Conservation (phyloP, 2,888 invertebrate species). For the Callyntrura guangdongensis region DNA sequence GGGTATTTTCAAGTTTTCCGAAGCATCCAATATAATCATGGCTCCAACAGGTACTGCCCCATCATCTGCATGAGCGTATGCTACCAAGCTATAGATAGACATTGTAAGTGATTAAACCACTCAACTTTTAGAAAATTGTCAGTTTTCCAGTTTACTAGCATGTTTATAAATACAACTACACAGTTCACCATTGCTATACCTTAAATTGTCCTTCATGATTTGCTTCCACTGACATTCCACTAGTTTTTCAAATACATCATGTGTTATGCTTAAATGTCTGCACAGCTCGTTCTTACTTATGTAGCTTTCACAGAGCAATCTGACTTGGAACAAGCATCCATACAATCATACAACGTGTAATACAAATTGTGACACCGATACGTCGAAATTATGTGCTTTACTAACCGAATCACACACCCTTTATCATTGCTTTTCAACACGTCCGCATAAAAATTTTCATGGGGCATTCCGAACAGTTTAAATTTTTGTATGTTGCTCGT, state of each 20-base stretch:
- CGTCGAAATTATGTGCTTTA: neutral
- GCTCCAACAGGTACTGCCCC: slow-evolving; percentile 28
- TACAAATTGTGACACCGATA: no score
- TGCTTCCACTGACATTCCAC: slow-evolving; percentile 57
- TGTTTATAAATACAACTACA: neutral
- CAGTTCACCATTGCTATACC: slow-evolving; percentile 26
- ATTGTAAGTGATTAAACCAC: neutral
- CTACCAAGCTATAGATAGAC: neutral
- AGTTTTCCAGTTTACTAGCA: neutral
- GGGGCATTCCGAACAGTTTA: slow-evolving; percentile 9
- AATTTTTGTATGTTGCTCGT: neutral
- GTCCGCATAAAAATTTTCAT: slow-evolving; percentile 8
- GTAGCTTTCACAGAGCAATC: slow-evolving; percentile 61
- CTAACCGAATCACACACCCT: slow-evolving; percentile 30
- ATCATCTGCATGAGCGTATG: neutral
- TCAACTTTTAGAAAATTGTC: neutral
- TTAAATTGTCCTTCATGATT: slow-evolving; percentile 56
- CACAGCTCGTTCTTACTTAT: neutral
- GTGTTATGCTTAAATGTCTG: neutral
- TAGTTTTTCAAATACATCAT: slow-evolving; percentile 38
- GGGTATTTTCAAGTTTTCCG: slow-evolving; percentile 44
- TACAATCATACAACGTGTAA: no score
- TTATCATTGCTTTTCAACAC: slow-evolving; percentile 29
- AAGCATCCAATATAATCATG: slow-evolving; percentile 51
- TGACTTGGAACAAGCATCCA: neutral